Evolutionary conservation across 2,888 invertebrate genomes (phyloP), one percentile per base, ranked within the genome.

Genomic region (Ochropacha duplaris): DNA sequence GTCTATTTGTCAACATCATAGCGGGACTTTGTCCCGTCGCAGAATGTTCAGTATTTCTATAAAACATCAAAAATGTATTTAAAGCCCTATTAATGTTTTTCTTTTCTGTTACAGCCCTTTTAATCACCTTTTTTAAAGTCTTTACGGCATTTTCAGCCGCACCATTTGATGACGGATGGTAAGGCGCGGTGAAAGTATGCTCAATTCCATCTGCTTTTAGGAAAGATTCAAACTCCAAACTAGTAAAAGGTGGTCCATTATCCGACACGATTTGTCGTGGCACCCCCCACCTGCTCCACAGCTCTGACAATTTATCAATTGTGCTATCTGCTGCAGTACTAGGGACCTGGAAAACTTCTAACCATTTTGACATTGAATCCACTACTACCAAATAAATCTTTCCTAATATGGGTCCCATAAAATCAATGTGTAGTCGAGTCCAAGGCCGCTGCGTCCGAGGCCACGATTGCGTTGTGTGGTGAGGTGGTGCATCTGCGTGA

Each of bases 151-250:
- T 68, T 58, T 69, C 66, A 0, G 66, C 69, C 0, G 62, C 60
- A 6, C 66, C 68, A 19, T 71, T 71, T 0, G 64, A 65, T 1
- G 69, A 52, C 1, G 67, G 69, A 34, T 71, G 66, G 16, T 71
- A 68, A 0, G 62, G 64, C 2, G 69, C 58, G 0, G 68, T 61
- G 52, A 69, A 69, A 0, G 57, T 50, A 12, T 69, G 66, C 4
- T 61, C 16, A 5, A 72, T 61, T 1, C 68, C 66, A 54, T 66
- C 65, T 1, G n/a, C 14, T 14, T 16, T 19, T n/a, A 64, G 28
- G 57, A 66, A 65, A 0, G 36, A 9, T 31, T 50, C 34, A 55
- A 68, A 70, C 34, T 69, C 64, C 1, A 2, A 14, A 50, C 60
- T 57, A 0, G 64, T 52, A 50, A 66, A 67, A 14, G 62, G 64